phyloP scores from a whole-genome alignment of 1,140 invertebrate genomes.

The Cheumatopsyche charites region DNA sequence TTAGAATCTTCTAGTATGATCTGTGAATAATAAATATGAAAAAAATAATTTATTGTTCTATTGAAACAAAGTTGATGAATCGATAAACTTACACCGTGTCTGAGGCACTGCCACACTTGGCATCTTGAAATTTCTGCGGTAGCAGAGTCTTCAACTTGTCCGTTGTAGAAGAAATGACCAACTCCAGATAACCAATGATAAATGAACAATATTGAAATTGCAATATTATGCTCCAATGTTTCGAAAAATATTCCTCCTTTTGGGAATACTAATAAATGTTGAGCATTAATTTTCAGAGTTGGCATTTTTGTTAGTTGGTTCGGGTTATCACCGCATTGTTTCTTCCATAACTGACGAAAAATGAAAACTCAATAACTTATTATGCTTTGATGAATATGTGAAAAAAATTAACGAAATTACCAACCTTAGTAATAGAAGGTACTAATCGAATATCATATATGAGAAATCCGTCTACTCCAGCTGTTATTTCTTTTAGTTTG shows the following conservation, averaged over 20 bases:
- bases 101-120: constrained; percentile 78
- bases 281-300: constrained; percentile 52
- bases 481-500: constrained; percentile 65
- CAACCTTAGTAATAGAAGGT: constrained; percentile 64
- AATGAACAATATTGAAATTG: constrained; percentile 69
- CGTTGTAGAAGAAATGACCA: constrained; percentile 71
- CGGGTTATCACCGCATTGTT: constrained; percentile 52
- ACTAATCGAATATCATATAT: constrained; percentile 70
- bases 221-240: constrained; percentile 70
- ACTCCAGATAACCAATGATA: constrained; percentile 71
- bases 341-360: constrained; percentile 61
- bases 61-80: neutral
- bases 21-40: constrained; percentile 30
- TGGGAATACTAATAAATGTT: constrained; percentile 66
- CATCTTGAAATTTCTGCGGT: constrained; percentile 76
- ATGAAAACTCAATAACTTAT: constrained; percentile 21
- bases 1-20: constrained; percentile 56
- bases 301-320: constrained; percentile 58
- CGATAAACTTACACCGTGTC: constrained; percentile 62
- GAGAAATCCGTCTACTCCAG: constrained; percentile 74
- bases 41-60: constrained; percentile 2
- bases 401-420: constrained; percentile 39
- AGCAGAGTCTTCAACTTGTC: constrained; percentile 74
- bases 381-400: neutral
- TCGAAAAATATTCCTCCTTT: constrained; percentile 65